Evolutionary conservation across 2,113 vertebrate genomes (phyloP).

Genomic region (Struthidea cinerea): DNA sequence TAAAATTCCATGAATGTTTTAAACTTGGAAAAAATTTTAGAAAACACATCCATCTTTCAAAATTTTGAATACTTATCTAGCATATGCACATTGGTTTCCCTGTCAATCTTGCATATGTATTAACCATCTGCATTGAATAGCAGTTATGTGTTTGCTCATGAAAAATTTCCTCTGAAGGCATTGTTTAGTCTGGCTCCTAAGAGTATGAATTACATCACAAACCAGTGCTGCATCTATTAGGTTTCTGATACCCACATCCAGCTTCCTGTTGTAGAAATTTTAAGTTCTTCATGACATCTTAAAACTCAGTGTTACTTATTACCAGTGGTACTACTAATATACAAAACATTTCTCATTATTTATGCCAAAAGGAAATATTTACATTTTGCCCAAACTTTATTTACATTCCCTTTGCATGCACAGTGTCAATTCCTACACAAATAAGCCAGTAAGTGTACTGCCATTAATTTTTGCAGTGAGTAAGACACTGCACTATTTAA

Average conservation of each 20-base stretch:
- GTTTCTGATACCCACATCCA: neutral
- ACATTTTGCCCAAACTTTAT: neutral
- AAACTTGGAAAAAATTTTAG: neutral
- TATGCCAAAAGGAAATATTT: neutral
- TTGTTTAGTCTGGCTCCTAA: neutral
- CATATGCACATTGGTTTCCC: neutral
- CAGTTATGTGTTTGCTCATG: neutral
- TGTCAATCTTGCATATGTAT: neutral
- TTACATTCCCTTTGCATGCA: neutral
- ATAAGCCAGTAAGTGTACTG: neutral
- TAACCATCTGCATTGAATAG: neutral
- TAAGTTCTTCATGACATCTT: neutral
- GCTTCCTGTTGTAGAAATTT: neutral
- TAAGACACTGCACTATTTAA: neutral
- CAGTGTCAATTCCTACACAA: neutral
- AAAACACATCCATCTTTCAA: neutral
- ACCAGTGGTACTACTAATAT: neutral
- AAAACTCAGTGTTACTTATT: neutral
- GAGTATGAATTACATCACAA: neutral
- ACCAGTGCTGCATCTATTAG: neutral
- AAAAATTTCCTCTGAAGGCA: neutral
- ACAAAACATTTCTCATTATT: neutral
- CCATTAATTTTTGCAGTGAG: neutral
- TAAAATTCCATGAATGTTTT: neutral
- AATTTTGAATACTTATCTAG: conserved; percentile 2